Base-by-base conservation (phyloP, 2,888 invertebrate genomes). In the Noctuana brunneofusca region DNA sequence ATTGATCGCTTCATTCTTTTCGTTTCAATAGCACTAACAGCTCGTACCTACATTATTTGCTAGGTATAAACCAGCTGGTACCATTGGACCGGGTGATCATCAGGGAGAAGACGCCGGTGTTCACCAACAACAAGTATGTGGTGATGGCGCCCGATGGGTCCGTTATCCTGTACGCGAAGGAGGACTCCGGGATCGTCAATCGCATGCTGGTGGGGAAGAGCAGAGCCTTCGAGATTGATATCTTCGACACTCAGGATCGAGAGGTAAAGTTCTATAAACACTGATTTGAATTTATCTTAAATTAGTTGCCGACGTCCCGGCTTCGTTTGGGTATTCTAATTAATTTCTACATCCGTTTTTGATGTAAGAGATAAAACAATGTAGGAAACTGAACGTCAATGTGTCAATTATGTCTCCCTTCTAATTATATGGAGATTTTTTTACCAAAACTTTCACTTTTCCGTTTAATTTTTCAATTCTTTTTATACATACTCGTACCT, bases 201-300 rank as follows among this genome's bases (percentile, higher is more conserved):
- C 64, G 68, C 12, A 64, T 80, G 65, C 68, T 81, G 58, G 71
- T 68, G 1, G 81, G 79, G 4, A 75, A 71, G 63, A 69, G 68
- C 38, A 67, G 84, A 9, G 67, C 75, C 3, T 80, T 84, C 64
- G 64, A 80, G 30, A 80, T 84, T 24, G 77, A 78, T 46, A 66
- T 84, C 8, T 74, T 69, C 20, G 81, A 84, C 30, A 70, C 69
- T 0, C 68, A 76, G 18, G 63, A 81, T 46, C 68, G 67, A 16
- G 75, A 76, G 72, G 83, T 83, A 18, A 65, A n/a, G n/a, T n/a
- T n/a, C n/a, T n/a, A n/a, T n/a, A 8, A 8, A 27, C 2, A 38
- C 3, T 38, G 38, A 3, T 2, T n/a, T 27, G 27, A 27, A 27
- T 27, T 27, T 3, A n/a, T n/a, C n/a, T n/a, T n/a, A n/a, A n/a